Evolutionary conservation across 2,888 invertebrate species (phyloP).

Genomic region (Acanthacorydalis orientalis): DNA sequence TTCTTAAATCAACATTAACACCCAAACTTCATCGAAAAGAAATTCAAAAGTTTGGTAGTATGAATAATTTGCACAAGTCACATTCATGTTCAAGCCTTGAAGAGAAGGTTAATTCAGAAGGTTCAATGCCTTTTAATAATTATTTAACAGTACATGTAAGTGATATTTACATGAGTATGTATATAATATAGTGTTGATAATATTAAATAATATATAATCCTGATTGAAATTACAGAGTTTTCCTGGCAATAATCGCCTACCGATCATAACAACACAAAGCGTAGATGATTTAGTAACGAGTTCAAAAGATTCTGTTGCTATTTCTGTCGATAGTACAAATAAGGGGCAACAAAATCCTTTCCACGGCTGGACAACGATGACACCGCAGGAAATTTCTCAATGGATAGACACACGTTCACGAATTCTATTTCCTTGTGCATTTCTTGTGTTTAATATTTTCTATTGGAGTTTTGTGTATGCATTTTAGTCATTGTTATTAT

Average conservation of each 20-base stretch:
- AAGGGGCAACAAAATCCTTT: constrained; percentile 22
- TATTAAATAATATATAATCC: neutral
- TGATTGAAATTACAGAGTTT: constrained; percentile 34
- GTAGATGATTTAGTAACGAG: constrained; percentile 37
- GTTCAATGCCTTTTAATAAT: constrained; percentile 43
- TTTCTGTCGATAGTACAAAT: constrained; percentile 20
- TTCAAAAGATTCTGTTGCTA: constrained; percentile 9
- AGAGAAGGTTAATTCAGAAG: constrained; percentile 31
- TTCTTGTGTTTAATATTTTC: constrained; percentile 60
- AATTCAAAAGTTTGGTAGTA: constrained; percentile 42
- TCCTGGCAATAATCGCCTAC: constrained; percentile 40
- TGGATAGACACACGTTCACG: constrained; percentile 75
- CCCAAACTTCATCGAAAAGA: constrained; percentile 59
- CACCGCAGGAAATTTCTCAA: constrained; percentile 72
- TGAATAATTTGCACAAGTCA: constrained; percentile 43
- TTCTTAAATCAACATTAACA: constrained; percentile 66
- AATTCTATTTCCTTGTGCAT: constrained; percentile 58
- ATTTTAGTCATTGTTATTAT: constrained; percentile 14
- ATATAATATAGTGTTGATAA: neutral
- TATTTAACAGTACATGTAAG: constrained; percentile 41
- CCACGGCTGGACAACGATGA: constrained; percentile 60
- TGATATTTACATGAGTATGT: neutral
- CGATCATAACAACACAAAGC: constrained; percentile 51
- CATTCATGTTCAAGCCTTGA: constrained; percentile 57
- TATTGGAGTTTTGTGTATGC: constrained; percentile 66